phyloP scores from a whole-genome alignment of 1,140 invertebrate genomes.

The Pseudoatta argentina region DNA sequence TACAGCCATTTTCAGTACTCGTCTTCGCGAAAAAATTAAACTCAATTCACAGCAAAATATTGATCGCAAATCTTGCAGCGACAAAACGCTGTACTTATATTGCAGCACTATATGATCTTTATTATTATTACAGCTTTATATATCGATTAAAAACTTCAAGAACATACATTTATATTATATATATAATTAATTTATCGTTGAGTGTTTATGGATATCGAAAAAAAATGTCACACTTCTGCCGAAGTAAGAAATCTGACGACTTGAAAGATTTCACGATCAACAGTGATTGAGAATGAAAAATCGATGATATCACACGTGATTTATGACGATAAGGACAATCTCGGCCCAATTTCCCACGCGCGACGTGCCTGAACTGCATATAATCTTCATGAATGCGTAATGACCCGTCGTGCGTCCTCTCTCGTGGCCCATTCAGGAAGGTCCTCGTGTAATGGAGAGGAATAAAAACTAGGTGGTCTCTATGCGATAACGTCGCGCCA shows the following conservation, averaged over 20 bases:
- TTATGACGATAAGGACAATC: constrained; percentile 81
- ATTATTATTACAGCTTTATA: not conserved
- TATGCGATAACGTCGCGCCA: constrained; percentile 29
- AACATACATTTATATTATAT: not conserved
- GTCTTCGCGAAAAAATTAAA: not conserved
- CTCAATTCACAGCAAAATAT: constrained; percentile 9
- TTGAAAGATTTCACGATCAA: constrained; percentile 10
- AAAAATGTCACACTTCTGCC: not conserved
- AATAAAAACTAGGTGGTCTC: constrained; percentile 67
- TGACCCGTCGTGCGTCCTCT: constrained; percentile 68
- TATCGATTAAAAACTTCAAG: constrained; percentile 1
- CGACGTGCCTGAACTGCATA: constrained; percentile 79
- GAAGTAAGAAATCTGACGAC: not conserved
- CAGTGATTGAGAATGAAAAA: constrained; percentile 46
- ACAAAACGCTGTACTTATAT: not conserved
- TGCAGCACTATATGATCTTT: too few species aligned
- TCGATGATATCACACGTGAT: constrained; percentile 77
- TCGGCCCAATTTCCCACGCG: constrained; percentile 79
- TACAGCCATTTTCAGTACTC: constrained; percentile 2
- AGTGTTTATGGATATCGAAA: not conserved
- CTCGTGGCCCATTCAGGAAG: constrained; percentile 62
- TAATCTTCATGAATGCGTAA: constrained; percentile 82
- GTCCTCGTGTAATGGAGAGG: constrained; percentile 67
- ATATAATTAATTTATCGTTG: not conserved
- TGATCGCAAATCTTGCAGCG: not conserved